Evolutionary conservation across 2,113 vertebrate genomes (phyloP).

Genomic region (Urocolius indicus): DNA sequence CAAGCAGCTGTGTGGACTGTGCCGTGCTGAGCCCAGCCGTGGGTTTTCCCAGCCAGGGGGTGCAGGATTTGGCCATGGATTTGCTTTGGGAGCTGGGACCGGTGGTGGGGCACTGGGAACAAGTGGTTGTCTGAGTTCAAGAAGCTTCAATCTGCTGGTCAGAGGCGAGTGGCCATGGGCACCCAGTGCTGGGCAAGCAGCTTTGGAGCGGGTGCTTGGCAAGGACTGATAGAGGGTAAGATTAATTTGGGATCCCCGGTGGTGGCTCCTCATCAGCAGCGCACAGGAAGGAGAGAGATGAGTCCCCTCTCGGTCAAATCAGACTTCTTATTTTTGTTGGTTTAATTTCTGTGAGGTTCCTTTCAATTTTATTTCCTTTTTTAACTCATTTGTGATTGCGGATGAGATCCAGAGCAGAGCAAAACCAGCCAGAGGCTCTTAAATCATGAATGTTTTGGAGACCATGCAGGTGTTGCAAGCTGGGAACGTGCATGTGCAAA

Average conservation of each 20-base stretch:
- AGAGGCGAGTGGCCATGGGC: background rate
- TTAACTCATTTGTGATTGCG: background rate
- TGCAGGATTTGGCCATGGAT: background rate
- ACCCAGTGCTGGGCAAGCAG: background rate
- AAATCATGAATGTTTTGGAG: background rate
- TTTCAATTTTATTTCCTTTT: background rate
- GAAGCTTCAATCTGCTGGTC: background rate
- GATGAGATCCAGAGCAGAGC: background rate
- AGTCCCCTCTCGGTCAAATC: rapidly evolving
- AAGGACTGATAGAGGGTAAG: background rate
- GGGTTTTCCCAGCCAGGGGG: background rate
- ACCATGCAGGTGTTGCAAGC: slow-evolving; percentile 3
- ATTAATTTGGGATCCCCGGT: rapidly evolving
- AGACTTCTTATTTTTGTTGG: background rate
- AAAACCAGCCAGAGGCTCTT: slow-evolving; percentile 18
- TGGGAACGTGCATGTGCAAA: slow-evolving; percentile 38
- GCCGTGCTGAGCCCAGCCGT: background rate
- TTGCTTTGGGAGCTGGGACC: background rate
- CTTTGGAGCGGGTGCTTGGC: background rate
- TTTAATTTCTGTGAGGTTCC: background rate
- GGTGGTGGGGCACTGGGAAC: background rate
- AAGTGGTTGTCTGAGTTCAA: background rate
- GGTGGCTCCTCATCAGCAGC: rapidly evolving
- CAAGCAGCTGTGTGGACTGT: rapidly evolving
- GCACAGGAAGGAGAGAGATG: background rate